These are phyloP conservation scores for Acanthopagrus latus DNA, from an alignment of 2,797 vertebrate genomes.

Conservation along the genomic window DNA sequence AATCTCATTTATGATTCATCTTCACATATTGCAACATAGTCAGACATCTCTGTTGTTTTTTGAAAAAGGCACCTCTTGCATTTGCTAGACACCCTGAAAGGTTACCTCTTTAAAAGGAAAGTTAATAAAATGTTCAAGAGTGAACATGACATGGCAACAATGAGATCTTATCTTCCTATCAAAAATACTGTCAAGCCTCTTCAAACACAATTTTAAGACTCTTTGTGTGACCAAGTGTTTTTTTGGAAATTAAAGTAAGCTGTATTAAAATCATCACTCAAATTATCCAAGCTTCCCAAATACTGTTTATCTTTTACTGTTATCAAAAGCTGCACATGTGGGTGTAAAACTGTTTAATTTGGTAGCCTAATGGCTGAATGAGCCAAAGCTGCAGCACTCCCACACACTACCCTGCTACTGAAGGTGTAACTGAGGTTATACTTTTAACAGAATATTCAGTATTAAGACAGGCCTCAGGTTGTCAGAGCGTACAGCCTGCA, in stretches of 20 bases:
- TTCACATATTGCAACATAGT: background rate
- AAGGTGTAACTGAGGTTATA: background rate
- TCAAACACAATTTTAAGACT: background rate
- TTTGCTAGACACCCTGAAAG: background rate
- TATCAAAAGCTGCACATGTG: background rate
- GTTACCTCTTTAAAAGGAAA: background rate
- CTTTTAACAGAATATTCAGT: slow-evolving; percentile 3
- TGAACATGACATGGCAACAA: background rate
- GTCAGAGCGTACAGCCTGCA: background rate
- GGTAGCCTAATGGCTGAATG: background rate
- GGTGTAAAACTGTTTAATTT: background rate
- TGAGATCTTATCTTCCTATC: background rate
- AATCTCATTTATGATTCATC: background rate
- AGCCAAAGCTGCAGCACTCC: slow-evolving; percentile 14
- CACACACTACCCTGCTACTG: slow-evolving; percentile 24
- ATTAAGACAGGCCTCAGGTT: slow-evolving; percentile 2
- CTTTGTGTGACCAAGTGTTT: background rate
- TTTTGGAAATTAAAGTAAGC: background rate
- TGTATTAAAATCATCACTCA: background rate
- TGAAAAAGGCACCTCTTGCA: background rate
- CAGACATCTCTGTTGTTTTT: background rate
- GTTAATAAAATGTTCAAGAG: background rate
- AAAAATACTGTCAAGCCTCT: background rate
- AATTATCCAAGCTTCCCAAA: background rate
- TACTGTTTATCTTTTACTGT: background rate